These are phyloP conservation scores for Mugil cephalus DNA, from an alignment of 2,113 vertebrate genomes.

Conservation along the genomic window DNA sequence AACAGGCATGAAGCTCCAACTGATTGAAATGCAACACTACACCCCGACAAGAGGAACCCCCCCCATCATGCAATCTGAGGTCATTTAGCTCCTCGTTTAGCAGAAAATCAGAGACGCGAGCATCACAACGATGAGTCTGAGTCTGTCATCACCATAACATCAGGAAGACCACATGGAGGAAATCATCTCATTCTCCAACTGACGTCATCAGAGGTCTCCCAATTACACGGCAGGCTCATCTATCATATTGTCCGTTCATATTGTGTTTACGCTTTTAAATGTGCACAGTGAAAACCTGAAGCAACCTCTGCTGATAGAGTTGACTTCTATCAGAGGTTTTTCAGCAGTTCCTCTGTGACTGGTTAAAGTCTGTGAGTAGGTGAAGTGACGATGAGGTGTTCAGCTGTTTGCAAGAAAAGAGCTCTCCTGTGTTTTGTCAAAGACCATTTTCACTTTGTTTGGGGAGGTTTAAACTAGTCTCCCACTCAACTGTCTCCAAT, in stretches of 20 bases:
- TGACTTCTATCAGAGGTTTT: slow-evolving; percentile 20
- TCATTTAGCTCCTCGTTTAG: slow-evolving; percentile 50
- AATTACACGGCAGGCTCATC: slow-evolving; percentile 47
- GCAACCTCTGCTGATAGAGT: not conserved
- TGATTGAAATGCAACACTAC: slow-evolving; percentile 19
- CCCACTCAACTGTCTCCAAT: slow-evolving; percentile 25
- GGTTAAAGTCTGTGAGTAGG: slow-evolving; percentile 18
- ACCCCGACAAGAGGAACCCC: slow-evolving; percentile 17
- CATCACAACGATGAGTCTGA: slow-evolving; percentile 38
- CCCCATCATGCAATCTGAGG: slow-evolving; percentile 59
- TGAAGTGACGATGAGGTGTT: slow-evolving; percentile 28
- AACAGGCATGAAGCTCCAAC: not conserved
- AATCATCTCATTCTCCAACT: slow-evolving; percentile 54
- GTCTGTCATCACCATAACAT: slow-evolving; percentile 51
- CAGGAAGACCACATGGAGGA: slow-evolving; percentile 60
- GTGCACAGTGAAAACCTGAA: not conserved
- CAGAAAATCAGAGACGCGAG: slow-evolving; percentile 24
- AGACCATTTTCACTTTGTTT: slow-evolving; percentile 15
- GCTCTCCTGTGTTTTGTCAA: not conserved
- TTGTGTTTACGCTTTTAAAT: slow-evolving; percentile 13
- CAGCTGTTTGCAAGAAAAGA: too few species aligned
- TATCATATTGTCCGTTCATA: slow-evolving; percentile 28
- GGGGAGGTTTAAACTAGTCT: slow-evolving; percentile 18
- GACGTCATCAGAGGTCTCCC: slow-evolving; percentile 54
- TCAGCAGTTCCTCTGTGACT: slow-evolving; percentile 21